phyloP scores from a whole-genome alignment of 2,797 vertebrate species.

The Sebastiscus tertius region DNA sequence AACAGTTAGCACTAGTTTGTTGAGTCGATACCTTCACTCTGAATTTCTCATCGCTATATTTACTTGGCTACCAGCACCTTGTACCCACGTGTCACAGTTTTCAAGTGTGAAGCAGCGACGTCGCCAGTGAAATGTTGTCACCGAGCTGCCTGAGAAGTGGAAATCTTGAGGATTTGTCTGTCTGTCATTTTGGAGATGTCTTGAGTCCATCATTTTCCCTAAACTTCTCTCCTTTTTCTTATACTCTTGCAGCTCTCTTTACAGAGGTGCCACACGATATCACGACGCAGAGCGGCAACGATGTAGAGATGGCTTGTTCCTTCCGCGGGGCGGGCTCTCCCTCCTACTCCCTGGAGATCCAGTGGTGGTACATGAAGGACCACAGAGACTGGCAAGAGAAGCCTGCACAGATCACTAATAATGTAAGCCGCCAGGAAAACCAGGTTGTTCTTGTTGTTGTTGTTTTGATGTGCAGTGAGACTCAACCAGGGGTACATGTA shows the following conservation, averaged over 20 bases:
- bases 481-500: neutral
- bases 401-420: slow-evolving; percentile 83
- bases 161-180: neutral
- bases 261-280: slow-evolving; percentile 93
- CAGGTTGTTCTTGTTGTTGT: too few relatives aligned
- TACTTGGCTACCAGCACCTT: neutral
- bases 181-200: neutral
- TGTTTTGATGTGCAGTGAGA: neutral
- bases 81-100: neutral
- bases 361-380: slow-evolving; percentile 96
- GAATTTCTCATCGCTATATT: slow-evolving; percentile 13
- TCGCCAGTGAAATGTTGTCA: neutral
- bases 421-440: slow-evolving; percentile 75
- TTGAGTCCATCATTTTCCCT: neutral
- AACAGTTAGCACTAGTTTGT: neutral
- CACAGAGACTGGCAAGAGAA: slow-evolving; percentile 86
- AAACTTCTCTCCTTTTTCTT: neutral
- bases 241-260: slow-evolving; percentile 86
- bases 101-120: slow-evolving; percentile 5
- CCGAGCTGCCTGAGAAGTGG: neutral
- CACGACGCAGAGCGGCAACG: slow-evolving; percentile 88
- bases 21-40: neutral
- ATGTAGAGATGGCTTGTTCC: slow-evolving; percentile 97
- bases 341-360: slow-evolving; percentile 95
- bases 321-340: slow-evolving; percentile 92